Base-by-base conservation (phyloP, 2,113 vertebrate genomes). In the Salvelinus fontinalis region DNA sequence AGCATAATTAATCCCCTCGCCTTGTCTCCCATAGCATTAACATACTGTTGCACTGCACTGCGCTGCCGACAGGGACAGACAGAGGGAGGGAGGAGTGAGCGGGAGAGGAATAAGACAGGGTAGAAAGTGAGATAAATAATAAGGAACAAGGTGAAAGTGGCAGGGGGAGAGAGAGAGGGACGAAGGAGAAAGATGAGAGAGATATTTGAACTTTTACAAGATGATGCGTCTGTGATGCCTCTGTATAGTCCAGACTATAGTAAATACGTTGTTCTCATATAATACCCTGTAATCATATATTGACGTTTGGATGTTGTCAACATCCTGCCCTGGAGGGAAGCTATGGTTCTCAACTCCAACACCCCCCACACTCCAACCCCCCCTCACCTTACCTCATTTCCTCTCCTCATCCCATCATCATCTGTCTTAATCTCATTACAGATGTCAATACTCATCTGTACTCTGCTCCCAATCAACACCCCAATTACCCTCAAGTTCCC, bases 341-440 rank as follows among this genome's bases (percentile, higher is more conserved):
- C 68, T 48, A n/a, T 49, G 5, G 20, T 9, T 68, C 67, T 39
- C 0, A 39, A 68, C 31, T 0, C 2, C 18, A 7, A 3, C 8
- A 7, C 67, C 4, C 8, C n/a, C 20, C 6, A 31, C 65, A 26
- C 16, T n/a, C n/a, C n/a, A n/a, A n/a, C n/a, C n/a, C n/a, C n/a
- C n/a, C n/a, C 84, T 79, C 81, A 64, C 18, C 13, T 16, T 85
- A 82, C 71, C 71, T 67, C 66, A 62, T 66, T 83, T 85, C 24
- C n/a, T 16, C 85, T 84, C 73, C 71, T 67, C 62, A 62, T 66
- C 66, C 78, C 66, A 49, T 31, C 22, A 79, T 79, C 86, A 88
- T 91, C 80, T 75, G 83, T 89, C 83, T 89, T 90, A 90, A 91
- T 89, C 86, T 85, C 75, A 87, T 92, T 91, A 87, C 73, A 82